Base-by-base conservation (phyloP, 2,797 vertebrate genomes). In the Nyctalus aviator region DNA sequence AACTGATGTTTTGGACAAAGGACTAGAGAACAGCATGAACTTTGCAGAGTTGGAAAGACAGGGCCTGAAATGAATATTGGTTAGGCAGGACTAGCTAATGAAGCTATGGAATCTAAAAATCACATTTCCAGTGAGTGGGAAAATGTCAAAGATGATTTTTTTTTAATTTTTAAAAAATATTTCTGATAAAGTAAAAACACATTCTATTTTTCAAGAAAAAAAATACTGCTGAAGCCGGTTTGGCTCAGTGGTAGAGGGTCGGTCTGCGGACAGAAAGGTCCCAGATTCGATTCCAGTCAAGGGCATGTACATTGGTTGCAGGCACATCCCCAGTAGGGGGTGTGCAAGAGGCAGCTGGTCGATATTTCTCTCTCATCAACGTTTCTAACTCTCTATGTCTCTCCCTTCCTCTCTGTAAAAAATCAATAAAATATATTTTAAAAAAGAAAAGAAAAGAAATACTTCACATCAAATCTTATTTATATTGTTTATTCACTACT, bases 1-100 rank as follows among this genome's bases (percentile, higher is more conserved):
- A 96, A 96, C 95, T 93, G 97, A 97, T 92, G 93, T 91, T 95
- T 92, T 96, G 76, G 93, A 97, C 96, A 97, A 98, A 62, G 1
- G 7, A 23, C 27, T 32, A 64, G 27, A 97, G 13, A 66, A 94
- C 96, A 84, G 82, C 90, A 75, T 95, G 93, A 97, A 95, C 96
- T 97, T 97, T 95, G 97, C 82, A 97, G 96, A 96, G 90, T 86
- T 97, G 95, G 96, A 97, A 94, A 96, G 48, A 18, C 59, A 41
- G 15, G 13, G 17, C 35, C 50, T 55, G 32, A 50, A 18, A 23
- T 0, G 86, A 27, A 23, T 20, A 71, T 72, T 68, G 75, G 23
- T 81, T 69, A 76, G 94, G 25, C 46, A 90, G 8, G 30, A 84
- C 15, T 66, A 37, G 32, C 32, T 32, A 14, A 41, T n/a, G 14